Conservation (phyloP, 1,140 invertebrate genomes). For the Halictus rubicundus region DNA sequence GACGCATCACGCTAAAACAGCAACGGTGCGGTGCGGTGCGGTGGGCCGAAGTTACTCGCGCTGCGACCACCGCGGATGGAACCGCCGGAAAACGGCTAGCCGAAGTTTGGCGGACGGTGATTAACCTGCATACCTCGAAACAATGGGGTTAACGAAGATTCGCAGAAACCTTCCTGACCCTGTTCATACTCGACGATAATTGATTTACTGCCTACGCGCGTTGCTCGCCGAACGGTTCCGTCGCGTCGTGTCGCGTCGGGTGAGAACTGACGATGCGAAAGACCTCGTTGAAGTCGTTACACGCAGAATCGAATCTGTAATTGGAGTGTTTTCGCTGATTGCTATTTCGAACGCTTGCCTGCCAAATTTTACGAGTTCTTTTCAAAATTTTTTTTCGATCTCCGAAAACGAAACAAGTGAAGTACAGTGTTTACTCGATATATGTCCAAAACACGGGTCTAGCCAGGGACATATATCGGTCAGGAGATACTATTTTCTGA, state of each 20-base stretch:
- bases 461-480: too few species aligned
- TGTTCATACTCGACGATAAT: constrained; percentile 30
- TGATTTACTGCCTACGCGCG: constrained; percentile 33
- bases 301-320: neutral
- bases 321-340: too few species aligned
- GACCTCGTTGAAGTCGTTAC: neutral
- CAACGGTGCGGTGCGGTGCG: constrained; percentile 2
- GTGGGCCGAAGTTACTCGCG: constrained; percentile 2
- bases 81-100: constrained; percentile 16
- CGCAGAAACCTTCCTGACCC: constrained; percentile 31
- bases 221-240: neutral
- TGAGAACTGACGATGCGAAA: constrained; percentile 5
- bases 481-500: too few species aligned
- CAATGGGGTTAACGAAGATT: constrained; percentile 51
- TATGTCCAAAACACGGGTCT: too few species aligned
- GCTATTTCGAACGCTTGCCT: too few species aligned
- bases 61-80: constrained; percentile 14
- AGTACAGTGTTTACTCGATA: too few species aligned
- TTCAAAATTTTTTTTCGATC: too few species aligned
- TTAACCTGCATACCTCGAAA: constrained; percentile 43
- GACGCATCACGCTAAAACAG: neutral
- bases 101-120: constrained; percentile 38
- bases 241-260: too few species aligned
- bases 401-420: too few species aligned
- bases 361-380: too few species aligned